Conservation (phyloP, 1,140 invertebrate species). For the Drosophila saltans region DNA sequence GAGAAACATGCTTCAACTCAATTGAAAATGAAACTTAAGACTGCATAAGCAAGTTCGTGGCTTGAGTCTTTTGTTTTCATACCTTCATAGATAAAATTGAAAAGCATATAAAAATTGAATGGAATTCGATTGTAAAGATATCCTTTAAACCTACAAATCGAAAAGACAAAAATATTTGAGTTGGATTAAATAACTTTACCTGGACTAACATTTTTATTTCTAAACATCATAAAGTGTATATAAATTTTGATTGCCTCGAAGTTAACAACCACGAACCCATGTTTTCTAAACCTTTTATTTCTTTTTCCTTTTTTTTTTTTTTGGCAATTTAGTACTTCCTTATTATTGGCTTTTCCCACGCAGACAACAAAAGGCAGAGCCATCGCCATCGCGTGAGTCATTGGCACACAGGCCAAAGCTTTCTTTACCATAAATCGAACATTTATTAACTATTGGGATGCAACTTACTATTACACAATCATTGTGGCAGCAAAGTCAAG, state of each 20-base stretch:
- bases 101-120: neutral
- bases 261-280: neutral
- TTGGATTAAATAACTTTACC: no score
- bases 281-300: neutral
- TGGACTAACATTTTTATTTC: no score
- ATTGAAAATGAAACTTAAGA: slow-evolving; percentile 33
- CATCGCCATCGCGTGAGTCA: slow-evolving; percentile 70
- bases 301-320: slow-evolving; percentile 22
- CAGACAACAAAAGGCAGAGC: slow-evolving; percentile 30
- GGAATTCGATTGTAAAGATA: no score
- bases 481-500: slow-evolving; percentile 54
- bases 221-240: no score
- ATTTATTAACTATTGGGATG: slow-evolving; percentile 64
- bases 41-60: slow-evolving; percentile 28
- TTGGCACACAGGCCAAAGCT: slow-evolving; percentile 59
- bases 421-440: slow-evolving; percentile 59
- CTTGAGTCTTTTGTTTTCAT: slow-evolving; percentile 42
- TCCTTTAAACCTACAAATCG: no score
- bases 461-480: slow-evolving; percentile 61
- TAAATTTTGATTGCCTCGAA: no score
- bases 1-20: slow-evolving; percentile 25
- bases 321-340: slow-evolving; percentile 54
- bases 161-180: no score
- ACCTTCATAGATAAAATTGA: neutral
- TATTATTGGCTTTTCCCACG: slow-evolving; percentile 74